Base-by-base conservation (phyloP, 2,797 vertebrate genomes). In the Neosilurus hyrtlii region DNA sequence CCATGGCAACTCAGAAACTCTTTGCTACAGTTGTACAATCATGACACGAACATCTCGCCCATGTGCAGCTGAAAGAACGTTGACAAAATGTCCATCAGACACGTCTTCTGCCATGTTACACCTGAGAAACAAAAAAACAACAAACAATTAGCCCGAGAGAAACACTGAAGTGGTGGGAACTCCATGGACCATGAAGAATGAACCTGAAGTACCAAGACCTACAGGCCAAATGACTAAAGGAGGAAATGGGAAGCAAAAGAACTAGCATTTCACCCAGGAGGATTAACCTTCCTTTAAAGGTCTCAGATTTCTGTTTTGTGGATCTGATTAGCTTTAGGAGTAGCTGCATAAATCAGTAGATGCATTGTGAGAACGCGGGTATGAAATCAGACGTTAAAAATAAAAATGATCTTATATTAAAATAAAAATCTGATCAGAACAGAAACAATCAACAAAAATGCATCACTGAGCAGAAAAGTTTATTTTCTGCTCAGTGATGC, bases 1-100 rank as follows among this genome's bases (percentile, higher is more conserved):
- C 96, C 95, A 98, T 97, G 80, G 87, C 86, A 86, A 88, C 71
- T 79, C 62, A 62, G 77, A 20, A 75, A 49, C 84, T 68, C 16
- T 37, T 30, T 49, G 79, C 70, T 84, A 85, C 65, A 82, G 80
- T 63, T 15, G 54, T 43, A 71, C 30, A 20, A 37, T 70, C 80
- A 70, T 82, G 66, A 61, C 37, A 79, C 81, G 26, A 56, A 65
- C 37, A 59, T 54, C 63, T 59, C 75, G 72, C 63, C 22, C 56
- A 37, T 26, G 22, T 24, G 11, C 68, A 68, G 52, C n/a, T 61
- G n/a, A 59, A 77, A 78, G 52, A 57, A 35, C 4, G 2, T 54
- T 14, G 22, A 37, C 22, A n/a, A 24, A 18, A 37, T 54, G 62
- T 85, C 70, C 75, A 57, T 82, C 26, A 62, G 22, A 49, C 9